phyloP scores from a whole-genome alignment of 2,113 vertebrate species.

The Verasper variegatus region DNA sequence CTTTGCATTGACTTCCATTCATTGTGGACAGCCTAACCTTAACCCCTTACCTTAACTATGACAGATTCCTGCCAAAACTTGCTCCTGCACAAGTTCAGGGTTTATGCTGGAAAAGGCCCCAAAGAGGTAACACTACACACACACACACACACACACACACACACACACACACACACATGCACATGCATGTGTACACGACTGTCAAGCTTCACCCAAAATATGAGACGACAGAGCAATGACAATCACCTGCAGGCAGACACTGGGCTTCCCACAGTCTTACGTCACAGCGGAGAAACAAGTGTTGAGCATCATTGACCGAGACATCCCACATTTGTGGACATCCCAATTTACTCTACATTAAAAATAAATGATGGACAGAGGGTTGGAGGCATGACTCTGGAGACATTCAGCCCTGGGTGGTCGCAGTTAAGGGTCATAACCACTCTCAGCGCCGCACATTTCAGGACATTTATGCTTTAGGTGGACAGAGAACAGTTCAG shows the following conservation, averaged over 20 bases:
- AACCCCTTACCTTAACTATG: too few relatives aligned
- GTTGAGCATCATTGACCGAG: constrained; percentile 21
- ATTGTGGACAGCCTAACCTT: too few relatives aligned
- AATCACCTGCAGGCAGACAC: constrained; percentile 49
- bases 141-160: too few relatives aligned
- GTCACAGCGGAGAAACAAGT: constrained; percentile 25
- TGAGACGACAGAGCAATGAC: constrained; percentile 64
- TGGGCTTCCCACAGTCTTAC: constrained; percentile 24
- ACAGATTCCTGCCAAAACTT: too few relatives aligned
- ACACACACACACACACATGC: too few relatives aligned
- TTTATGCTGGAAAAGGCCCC: too few relatives aligned
- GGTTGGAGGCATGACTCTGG: neutral
- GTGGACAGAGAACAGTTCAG: constrained; percentile 4
- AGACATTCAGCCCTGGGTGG: neutral
- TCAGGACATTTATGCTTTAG: constrained; percentile 23
- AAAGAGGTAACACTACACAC: neutral
- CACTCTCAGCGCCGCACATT: constrained; percentile 26
- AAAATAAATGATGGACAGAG: neutral
- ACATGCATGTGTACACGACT: constrained; percentile 2
- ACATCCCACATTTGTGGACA: neutral
- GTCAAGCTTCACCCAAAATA: constrained; percentile 38
- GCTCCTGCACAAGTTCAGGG: too few relatives aligned
- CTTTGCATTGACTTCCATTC: too few relatives aligned
- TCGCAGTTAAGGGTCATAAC: constrained; percentile 24
- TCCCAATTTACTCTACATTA: neutral